phyloP scores from a whole-genome alignment of 1,140 invertebrate species.

The Drosophila yakuba region DNA sequence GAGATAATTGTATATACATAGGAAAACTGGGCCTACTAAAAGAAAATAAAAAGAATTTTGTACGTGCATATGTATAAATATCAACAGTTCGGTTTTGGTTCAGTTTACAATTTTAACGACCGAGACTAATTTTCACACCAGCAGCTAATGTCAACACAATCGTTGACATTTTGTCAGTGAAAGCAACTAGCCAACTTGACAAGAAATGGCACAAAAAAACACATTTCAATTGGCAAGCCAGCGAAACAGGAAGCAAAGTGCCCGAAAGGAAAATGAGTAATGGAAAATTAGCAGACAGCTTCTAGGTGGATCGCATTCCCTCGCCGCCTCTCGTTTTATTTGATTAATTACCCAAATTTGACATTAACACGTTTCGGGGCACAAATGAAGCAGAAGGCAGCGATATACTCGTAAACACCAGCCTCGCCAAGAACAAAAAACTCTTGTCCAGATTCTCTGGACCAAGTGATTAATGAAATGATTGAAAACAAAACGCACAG shows the following conservation, averaged over 20 bases:
- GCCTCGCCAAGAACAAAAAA: conserved; percentile 28
- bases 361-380: conserved; percentile 73
- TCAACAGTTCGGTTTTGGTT: conserved; percentile 1
- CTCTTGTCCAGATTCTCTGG: conserved; percentile 32
- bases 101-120: conserved; percentile 28
- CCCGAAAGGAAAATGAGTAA: conserved; percentile 46
- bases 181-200: conserved; percentile 25
- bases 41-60: neutral
- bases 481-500: conserved; percentile 59
- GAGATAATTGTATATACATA: conserved; percentile 24
- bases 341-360: conserved; percentile 74
- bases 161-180: conserved; percentile 44
- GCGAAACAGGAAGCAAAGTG: conserved; percentile 55
- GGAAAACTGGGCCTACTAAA: neutral
- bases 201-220: conserved; percentile 2
- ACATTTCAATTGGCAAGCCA: conserved; percentile 35
- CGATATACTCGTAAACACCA: conserved; percentile 54
- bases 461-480: conserved; percentile 67
- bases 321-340: conserved; percentile 43
- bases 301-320: neutral
- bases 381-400: conserved; percentile 72
- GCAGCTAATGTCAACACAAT: conserved; percentile 33
- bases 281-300: conserved; percentile 56
- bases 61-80: conserved; percentile 19
- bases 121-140: conserved; percentile 46